Conservation (phyloP, 1,140 invertebrate genomes). For the Panagrolaimus sp. region DNA sequence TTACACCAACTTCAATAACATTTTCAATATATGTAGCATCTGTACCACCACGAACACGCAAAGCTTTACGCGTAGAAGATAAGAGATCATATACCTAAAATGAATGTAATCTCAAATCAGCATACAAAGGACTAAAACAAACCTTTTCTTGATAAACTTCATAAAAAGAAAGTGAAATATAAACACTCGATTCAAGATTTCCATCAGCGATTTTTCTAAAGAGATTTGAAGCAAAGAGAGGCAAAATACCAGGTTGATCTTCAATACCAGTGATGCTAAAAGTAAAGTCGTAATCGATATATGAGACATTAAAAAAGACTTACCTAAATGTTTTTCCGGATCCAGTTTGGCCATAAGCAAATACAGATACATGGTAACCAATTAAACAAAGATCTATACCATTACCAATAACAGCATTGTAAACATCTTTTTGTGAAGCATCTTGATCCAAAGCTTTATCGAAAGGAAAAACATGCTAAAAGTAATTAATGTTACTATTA, state of each 20-base stretch:
- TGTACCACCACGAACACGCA: neutral
- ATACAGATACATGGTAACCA: neutral
- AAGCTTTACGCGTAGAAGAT: neutral
- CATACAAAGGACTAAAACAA: neutral
- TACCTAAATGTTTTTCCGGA: conserved; percentile 5
- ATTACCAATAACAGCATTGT: neutral
- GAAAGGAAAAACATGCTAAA: neutral
- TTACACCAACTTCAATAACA: neutral
- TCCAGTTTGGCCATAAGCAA: conserved; percentile 11
- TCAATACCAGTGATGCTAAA: neutral
- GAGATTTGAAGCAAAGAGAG: neutral
- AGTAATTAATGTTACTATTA: too few relatives aligned
- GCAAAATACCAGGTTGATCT: neutral
- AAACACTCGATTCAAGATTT: neutral
- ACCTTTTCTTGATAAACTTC: conserved; percentile 8
- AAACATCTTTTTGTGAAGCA: neutral
- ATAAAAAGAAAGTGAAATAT: neutral
- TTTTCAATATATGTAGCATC: neutral
- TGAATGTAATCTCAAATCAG: neutral
- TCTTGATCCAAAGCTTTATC: neutral
- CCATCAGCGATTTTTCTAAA: neutral
- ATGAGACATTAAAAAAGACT: too few relatives aligned
- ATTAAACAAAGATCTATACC: neutral
- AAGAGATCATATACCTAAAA: neutral
- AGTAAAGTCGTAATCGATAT: too few relatives aligned